Percentiles rank a stretch among this genome's conserved stretches.
Conservation (phyloP, 2,797 vertebrate species). For the Mus spretus region DNA sequence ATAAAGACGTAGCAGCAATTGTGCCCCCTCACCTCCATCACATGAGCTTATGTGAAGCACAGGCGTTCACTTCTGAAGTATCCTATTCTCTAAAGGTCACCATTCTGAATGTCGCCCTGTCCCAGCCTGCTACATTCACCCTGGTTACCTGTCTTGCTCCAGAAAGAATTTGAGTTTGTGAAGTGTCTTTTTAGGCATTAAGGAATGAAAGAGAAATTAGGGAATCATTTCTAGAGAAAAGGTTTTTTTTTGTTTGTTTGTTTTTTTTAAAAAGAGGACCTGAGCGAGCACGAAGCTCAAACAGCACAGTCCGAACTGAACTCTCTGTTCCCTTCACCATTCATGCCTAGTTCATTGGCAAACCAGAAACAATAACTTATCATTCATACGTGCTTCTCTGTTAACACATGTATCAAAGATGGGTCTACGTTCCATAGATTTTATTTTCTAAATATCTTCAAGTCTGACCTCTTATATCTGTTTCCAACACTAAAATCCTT, state of each 20-base stretch:
- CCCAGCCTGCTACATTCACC: not conserved
- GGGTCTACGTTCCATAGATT: conserved; percentile 6
- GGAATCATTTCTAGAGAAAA: not conserved
- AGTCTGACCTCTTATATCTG: not conserved
- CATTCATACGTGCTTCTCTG: not conserved
- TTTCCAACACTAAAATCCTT: conserved; percentile 10
- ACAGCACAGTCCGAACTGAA: not conserved
- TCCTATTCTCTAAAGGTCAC: not conserved
- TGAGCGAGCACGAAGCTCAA: not conserved
- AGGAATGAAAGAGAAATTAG: conserved; percentile 27
- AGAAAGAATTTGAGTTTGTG: conserved; percentile 15
- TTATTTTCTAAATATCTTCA: conserved; percentile 40
- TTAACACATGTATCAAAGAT: not conserved
- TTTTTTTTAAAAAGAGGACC: not conserved
- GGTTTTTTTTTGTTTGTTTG: not conserved
- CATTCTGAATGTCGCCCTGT: not conserved
- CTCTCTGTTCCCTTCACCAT: not conserved
- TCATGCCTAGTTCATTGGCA: not conserved
- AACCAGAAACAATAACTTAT: conserved; percentile 20
- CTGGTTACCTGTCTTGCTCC: not conserved
- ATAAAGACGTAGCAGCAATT: not conserved
- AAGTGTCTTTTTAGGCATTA: not conserved
- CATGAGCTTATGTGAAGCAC: not conserved
- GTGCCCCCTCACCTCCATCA: not conserved
- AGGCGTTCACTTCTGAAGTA: not conserved